These are phyloP conservation scores for Cantharis rustica DNA, from an alignment of 2,888 invertebrate genomes.

Conservation along the genomic window DNA sequence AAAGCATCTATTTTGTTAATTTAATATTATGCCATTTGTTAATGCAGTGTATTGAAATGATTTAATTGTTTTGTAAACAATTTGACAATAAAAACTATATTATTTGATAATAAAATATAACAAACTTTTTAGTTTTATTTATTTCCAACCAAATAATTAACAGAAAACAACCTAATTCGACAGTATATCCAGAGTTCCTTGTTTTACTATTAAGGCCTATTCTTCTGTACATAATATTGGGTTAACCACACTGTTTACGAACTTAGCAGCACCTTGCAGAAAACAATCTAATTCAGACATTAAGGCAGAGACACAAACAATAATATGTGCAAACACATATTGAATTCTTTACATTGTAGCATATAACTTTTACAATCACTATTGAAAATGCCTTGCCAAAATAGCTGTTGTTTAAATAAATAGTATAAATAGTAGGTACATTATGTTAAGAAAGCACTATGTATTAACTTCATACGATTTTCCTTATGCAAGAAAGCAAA, in stretches of 20 bases:
- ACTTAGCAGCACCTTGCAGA: constrained; percentile 35
- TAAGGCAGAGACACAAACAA: constrained; percentile 31
- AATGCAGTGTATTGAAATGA: background rate
- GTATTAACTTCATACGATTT: constrained; percentile 38
- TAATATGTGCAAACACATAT: background rate
- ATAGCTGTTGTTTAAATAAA: constrained; percentile 31
- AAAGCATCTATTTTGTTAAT: background rate
- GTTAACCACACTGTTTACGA: constrained; percentile 34
- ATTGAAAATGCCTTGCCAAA: constrained; percentile 28
- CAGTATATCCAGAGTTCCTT: constrained; percentile 42
- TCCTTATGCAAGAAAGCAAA: constrained; percentile 47
- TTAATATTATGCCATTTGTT: background rate
- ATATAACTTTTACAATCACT: constrained; percentile 2
- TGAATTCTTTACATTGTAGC: background rate
- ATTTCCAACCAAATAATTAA: constrained; percentile 47
- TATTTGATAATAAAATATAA: constrained; percentile 2
- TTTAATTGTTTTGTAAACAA: constrained; percentile 4
- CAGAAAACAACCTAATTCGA: constrained; percentile 44
- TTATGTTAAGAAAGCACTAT: constrained; percentile 46
- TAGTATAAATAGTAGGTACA: constrained; percentile 39
- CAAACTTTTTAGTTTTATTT: constrained; percentile 36
- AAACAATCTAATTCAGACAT: constrained; percentile 33
- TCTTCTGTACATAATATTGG: constrained; percentile 38
- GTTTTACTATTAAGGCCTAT: constrained; percentile 45
- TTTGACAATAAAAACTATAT: background rate